phyloP scores from a whole-genome alignment of 1,140 invertebrate genomes.

The Manduca sexta region DNA sequence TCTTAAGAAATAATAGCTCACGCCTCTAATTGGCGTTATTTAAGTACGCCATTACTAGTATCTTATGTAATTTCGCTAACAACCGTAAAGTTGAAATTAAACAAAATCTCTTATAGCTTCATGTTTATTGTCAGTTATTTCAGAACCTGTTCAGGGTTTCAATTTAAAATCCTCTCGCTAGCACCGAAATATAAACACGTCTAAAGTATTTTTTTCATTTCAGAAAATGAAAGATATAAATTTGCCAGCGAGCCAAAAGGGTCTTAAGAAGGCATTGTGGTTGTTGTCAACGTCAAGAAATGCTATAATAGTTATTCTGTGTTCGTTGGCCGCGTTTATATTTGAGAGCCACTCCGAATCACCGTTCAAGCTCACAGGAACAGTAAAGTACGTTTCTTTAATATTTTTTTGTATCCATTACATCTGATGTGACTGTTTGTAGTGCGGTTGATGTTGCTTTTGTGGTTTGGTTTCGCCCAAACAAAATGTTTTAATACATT shows the following conservation, averaged over 20 bases:
- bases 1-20: too few relatives aligned
- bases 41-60: too few relatives aligned
- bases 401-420: background rate
- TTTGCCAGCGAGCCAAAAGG: conserved; percentile 54
- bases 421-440: background rate
- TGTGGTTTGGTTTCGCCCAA: background rate
- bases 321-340: conserved; percentile 77
- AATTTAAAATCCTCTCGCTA: too few relatives aligned
- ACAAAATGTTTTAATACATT: too few relatives aligned
- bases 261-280: conserved; percentile 79
- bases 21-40: too few relatives aligned
- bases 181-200: conserved; percentile 3
- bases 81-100: too few relatives aligned
- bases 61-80: too few relatives aligned
- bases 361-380: conserved; percentile 65
- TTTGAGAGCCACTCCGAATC: conserved; percentile 43
- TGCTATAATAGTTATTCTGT: conserved; percentile 83
- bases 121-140: background rate
- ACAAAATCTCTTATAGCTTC: too few relatives aligned
- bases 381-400: conserved; percentile 55
- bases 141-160: too few relatives aligned
- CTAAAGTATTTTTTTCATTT: conserved; percentile 23
- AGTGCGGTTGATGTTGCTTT: background rate
- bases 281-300: conserved; percentile 86
- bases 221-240: conserved; percentile 80